Evolutionary conservation across 2,797 vertebrate genomes (phyloP).

Genomic region (Cossypha niveicapilla): DNA sequence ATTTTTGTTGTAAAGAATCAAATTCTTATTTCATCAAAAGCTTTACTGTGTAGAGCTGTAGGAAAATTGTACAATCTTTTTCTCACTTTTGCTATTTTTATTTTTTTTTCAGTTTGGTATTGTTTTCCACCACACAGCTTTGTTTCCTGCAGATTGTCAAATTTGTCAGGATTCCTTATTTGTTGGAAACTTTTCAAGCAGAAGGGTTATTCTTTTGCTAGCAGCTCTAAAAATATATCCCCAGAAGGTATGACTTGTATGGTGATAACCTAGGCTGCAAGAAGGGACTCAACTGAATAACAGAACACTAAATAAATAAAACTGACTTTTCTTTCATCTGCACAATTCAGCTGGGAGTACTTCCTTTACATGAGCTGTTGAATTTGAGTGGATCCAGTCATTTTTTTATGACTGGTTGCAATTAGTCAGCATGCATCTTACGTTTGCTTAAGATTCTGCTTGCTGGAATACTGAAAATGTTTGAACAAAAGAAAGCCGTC

Average conservation of each 20-base stretch:
- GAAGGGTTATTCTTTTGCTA: conserved; percentile 1
- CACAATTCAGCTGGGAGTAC: not conserved
- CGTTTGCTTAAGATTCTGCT: not conserved
- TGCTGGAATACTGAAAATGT: not conserved
- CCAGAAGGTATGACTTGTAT: not conserved
- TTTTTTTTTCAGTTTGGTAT: not conserved
- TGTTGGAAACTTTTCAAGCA: conserved; percentile 17
- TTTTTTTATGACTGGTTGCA: not conserved
- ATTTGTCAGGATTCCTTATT: conserved; percentile 26
- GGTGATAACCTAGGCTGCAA: conserved; percentile 1
- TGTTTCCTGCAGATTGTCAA: not conserved
- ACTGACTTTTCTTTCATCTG: not conserved
- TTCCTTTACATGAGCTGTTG: not conserved
- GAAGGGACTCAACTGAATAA: not conserved
- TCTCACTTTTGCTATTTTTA: not conserved
- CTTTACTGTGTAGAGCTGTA: not conserved
- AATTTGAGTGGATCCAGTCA: not conserved
- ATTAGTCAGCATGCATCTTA: not conserved
- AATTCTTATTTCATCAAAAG: not conserved
- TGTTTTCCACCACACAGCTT: not conserved
- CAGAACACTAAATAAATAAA: not conserved
- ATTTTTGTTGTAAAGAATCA: conserved; percentile 31
- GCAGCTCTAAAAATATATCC: not conserved
- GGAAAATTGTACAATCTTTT: not conserved
- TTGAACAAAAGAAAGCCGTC: not conserved